Evolutionary conservation across 2,888 invertebrate species (phyloP).

Genomic region (Synergus gifuensis): DNA sequence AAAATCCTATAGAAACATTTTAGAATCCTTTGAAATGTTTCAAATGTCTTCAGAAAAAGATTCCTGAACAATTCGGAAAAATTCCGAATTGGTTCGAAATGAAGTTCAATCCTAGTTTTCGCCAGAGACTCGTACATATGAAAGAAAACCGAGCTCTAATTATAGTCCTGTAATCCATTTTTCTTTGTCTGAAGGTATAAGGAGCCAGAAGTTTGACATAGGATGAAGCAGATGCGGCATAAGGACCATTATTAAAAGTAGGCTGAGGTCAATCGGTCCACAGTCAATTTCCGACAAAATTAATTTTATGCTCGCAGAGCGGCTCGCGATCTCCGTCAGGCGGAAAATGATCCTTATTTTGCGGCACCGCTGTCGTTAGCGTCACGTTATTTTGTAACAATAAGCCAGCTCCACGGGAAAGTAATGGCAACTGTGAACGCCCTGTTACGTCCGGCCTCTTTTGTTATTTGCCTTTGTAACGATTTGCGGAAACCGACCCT

Average conservation of each 20-base stretch:
- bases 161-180: neutral
- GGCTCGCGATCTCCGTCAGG: slow-evolving; percentile 36
- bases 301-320: neutral
- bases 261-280: slow-evolving; percentile 22
- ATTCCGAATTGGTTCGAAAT: too few relatives aligned
- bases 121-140: too few relatives aligned
- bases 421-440: slow-evolving; percentile 59
- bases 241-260: slow-evolving; percentile 9
- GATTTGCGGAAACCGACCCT: slow-evolving; percentile 68
- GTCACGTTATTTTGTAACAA: slow-evolving; percentile 56
- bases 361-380: slow-evolving; percentile 54
- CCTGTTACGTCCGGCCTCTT: slow-evolving; percentile 58
- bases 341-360: slow-evolving; percentile 49
- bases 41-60: too few relatives aligned
- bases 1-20: too few relatives aligned
- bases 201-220: neutral
- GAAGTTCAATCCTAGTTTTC: too few relatives aligned
- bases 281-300: neutral
- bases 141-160: neutral
- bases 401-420: slow-evolving; percentile 48
- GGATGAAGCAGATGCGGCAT: neutral
- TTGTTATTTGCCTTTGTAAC: slow-evolving; percentile 64
- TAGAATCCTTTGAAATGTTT: too few relatives aligned
- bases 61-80: too few relatives aligned
- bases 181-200: neutral